These are phyloP conservation scores for Sebastes trivittatus DNA, from an alignment of 2,797 vertebrate species.

Conservation along the genomic window DNA sequence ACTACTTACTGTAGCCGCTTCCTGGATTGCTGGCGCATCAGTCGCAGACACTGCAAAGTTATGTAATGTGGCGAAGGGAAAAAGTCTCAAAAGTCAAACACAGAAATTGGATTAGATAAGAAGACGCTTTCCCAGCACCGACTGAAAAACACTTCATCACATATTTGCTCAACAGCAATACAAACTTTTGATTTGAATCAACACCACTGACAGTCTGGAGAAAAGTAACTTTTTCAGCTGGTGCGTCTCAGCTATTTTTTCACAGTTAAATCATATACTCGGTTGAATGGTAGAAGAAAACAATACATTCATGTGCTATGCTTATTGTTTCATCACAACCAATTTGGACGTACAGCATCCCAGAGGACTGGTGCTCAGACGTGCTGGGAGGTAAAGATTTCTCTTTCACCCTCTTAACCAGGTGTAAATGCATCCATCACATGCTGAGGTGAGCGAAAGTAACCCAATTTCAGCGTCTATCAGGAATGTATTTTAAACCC, in stretches of 20 bases:
- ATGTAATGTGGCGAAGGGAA: background rate
- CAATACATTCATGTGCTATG: background rate
- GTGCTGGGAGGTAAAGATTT: background rate
- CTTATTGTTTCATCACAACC: constrained; percentile 80
- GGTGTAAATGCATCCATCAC: background rate
- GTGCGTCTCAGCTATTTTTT: background rate
- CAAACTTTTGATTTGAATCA: background rate
- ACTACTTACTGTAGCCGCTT: constrained; percentile 12
- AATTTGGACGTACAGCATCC: constrained; percentile 84
- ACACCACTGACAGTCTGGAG: background rate
- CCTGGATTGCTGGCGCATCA: background rate
- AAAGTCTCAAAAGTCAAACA: constrained; percentile 23
- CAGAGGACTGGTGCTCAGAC: constrained; percentile 85
- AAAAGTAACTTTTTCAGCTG: background rate
- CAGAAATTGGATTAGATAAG: constrained; percentile 1
- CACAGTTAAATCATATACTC: background rate
- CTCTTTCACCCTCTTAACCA: background rate
- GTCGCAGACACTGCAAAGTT: background rate
- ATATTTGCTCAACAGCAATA: background rate
- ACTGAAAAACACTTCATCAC: background rate
- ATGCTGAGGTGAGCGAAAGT: background rate
- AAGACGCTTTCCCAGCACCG: background rate
- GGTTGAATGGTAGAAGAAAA: background rate
- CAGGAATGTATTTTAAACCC: background rate
- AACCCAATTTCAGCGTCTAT: background rate